Base-by-base conservation (phyloP, 2,113 vertebrate species). In the Antennarius striatus region DNA sequence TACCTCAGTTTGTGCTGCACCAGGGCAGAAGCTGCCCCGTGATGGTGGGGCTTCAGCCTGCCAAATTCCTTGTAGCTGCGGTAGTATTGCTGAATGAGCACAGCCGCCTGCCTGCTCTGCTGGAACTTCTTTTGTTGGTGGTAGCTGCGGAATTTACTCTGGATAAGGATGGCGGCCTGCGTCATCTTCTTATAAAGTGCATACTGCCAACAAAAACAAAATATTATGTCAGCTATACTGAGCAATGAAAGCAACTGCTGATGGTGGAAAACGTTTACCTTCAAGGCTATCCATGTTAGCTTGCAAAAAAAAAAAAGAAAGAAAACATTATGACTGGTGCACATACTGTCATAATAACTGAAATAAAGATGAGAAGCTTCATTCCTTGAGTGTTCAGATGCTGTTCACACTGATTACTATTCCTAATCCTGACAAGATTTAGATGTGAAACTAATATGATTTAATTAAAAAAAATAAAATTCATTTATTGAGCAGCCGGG, bases 101-200 rank as follows among this genome's bases (percentile, higher is more conserved):
- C 86, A 0, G 98, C 98, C 0, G 98, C 98, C 14, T 95, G 93
- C 32, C 95, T 93, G 92, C 98, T 98, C 93, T 98, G 98, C 94
- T 97, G 96, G 82, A 98, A 99, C 87, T 94, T 96, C 71, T 99
- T 99, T 90, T 99, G 97, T 73, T 97, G 96, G 0, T 96, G 95
- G 66, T 99, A 99, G 89, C 98, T 98, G 88, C 98, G 96, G 93
- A 98, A 99, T 92, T 97, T 98, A 92, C 96, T 99, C 96, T 99
- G 98, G 94, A 99, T 99, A 72, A 99, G 95, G 94, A 99, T 98
- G 95, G 98, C 98, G 91, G 98, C 98, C 95, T 98, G 98, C 50
- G 97, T 99, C 98, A 99, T 99, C 96, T 99, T 99, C 93, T 97
- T 98, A 93, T 99, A 99, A 96, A 99, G 98, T 96, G 98, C 98